Base-by-base conservation (phyloP, 2,113 vertebrate species). In the Apodemus sylvaticus region DNA sequence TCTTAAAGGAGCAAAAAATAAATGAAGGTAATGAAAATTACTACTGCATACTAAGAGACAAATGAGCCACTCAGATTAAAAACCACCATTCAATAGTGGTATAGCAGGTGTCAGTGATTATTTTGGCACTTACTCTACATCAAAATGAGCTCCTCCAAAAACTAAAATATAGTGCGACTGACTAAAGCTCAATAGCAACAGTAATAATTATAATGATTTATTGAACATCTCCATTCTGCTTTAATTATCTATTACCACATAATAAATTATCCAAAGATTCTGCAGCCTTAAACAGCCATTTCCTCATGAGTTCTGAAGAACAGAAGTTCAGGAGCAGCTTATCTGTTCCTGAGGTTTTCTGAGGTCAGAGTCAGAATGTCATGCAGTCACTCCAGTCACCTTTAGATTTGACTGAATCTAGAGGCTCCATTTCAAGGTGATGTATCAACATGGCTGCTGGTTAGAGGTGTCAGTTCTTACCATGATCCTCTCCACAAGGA, bases 1-100 rank as follows among this genome's bases (percentile, higher is more conserved):
- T 42, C 66, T 62, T 53, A 91, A 77, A 31, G 29, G 48, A 68
- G 53, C 66, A 86, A 53, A 86, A 53, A 42, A 73, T 81, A 95
- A 95, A 19, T 88, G 66, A 94, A 91, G 39, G 71, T 93, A 86
- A 91, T 93, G 53, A 92, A 83, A 94, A 90, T 76, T 73, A 82
- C 29, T 64, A 64, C 22, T 90, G 26, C 26, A n/a, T 48, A 26
- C 74, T 42, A 86, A 86, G 53, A 94, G 53, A 94, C 19, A 93
- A 94, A 85, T 66, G 83, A 86, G 29, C 31, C 89, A 86, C 77
- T 76, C 90, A 51, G 62, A 87, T 42, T 95, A 81, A 81, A 95
- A 81, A 86, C 62, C 58, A 2, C 13, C 86, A 85, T 7, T 76
- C 62, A 64, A 76, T 70, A 83, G 87, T 3, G 20, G 36, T 14